Base-by-base conservation (phyloP, 2,888 invertebrate genomes). In the Macrostomum cliftonense region DNA sequence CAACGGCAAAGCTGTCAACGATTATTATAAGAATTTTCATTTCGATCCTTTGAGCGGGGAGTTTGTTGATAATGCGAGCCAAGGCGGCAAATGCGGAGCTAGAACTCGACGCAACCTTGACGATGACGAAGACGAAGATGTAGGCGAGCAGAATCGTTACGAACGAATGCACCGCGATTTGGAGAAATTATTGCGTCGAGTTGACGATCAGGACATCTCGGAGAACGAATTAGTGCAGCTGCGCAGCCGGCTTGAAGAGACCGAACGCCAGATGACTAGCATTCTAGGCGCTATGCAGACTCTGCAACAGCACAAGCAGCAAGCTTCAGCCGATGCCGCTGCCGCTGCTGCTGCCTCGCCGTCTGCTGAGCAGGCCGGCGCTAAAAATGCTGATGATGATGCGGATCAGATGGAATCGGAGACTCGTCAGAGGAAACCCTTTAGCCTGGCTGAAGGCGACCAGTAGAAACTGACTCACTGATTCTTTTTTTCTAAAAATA, bases 341-440 rank as follows among this genome's bases (percentile, higher is more conserved):
- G n/a, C n/a, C n/a, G n/a, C n/a, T n/a, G n/a, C n/a, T n/a, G n/a
- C n/a, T n/a, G n/a, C n/a, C n/a, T n/a, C n/a, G n/a, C n/a, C n/a
- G n/a, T n/a, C n/a, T n/a, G n/a, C n/a, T n/a, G n/a, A n/a, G n/a
- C n/a, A n/a, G n/a, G n/a, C n/a, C n/a, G 28, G 5, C 9, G 28
- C 28, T 28, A 4, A 28, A 9, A 28, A 28, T 28, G 28, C 28
- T 28, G 28, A 4, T 28, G 28, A 28, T 28, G 28, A 4, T 28
- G 28, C 4, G 4, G 28, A 4, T 28, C 28, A 28, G 28, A 28
- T 9, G 5, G 28, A 28, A 28, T 28, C 28, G 9, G 28, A 28
- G 28, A 28, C 28, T 4, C 28, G 28, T 7, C 28, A 28, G 28
- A 28, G 28, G 9, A 28, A 9, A 9, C 36, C 74, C 77, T 56